Conservation (phyloP, 1,140 invertebrate genomes). For the Solenopsis fugax region DNA sequence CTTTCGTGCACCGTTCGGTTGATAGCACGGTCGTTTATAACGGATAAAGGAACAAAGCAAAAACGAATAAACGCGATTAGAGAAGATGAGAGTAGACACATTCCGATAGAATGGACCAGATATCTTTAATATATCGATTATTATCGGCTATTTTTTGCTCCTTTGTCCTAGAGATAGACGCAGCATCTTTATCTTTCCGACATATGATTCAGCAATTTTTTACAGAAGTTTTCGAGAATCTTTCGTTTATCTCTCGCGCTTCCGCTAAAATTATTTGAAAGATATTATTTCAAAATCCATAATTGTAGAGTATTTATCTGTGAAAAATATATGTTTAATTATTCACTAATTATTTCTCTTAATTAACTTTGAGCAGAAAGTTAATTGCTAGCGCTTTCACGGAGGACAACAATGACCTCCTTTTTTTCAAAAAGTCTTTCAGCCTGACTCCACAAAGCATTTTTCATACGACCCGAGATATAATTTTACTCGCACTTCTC, state of each 20-base stretch:
- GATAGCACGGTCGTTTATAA: slow-evolving; percentile 13
- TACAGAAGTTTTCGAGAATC: not conserved
- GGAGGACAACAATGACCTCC: not conserved
- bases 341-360: not conserved
- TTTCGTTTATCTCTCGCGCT: not conserved
- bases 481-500: not conserved
- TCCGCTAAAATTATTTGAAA: not conserved
- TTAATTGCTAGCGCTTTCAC: not conserved
- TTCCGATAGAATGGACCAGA: not conserved
- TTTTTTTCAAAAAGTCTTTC: not conserved
- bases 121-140: slow-evolving; percentile 32
- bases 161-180: not conserved
- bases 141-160: not conserved
- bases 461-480: slow-evolving; percentile 2
- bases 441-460: not conserved
- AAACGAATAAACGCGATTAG: not conserved
- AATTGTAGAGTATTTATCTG: not conserved
- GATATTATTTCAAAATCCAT: not conserved
- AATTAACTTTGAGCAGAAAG: not conserved
- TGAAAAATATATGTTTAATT: not conserved
- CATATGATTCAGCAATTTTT: not conserved
- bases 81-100: not conserved
- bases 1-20: slow-evolving; percentile 2
- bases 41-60: slow-evolving; percentile 18
- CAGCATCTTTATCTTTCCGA: not conserved